A percentile compares a stretch with the other conserved stretches of the same genome.
phyloP scores from a whole-genome alignment of 2,797 vertebrate genomes.

The Apodemus agrarius region DNA sequence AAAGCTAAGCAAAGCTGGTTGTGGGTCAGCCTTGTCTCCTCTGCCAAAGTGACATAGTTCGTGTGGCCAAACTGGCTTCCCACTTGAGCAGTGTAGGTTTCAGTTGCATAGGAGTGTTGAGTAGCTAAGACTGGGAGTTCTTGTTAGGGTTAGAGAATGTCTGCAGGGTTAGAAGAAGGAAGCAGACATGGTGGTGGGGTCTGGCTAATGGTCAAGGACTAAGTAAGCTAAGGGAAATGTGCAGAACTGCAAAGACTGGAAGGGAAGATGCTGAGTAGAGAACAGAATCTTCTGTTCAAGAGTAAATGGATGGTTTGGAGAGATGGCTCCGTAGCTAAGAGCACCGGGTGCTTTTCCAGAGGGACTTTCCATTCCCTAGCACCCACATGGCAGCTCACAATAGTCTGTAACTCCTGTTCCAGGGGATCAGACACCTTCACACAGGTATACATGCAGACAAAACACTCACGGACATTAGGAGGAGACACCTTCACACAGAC shows the following conservation, averaged over 20 bases:
- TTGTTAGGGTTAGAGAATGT: neutral
- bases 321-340: neutral
- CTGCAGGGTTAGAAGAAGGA: neutral
- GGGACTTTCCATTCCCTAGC: neutral
- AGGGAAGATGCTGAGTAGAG: neutral
- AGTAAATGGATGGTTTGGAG: neutral
- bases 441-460: neutral
- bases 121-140: neutral
- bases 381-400: neutral
- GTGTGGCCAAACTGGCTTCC: neutral
- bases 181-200: neutral
- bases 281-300: neutral
- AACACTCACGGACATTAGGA: neutral
- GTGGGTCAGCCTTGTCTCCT: fast-evolving
- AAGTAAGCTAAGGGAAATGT: neutral
- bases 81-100: neutral
- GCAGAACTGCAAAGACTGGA: neutral
- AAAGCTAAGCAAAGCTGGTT: neutral
- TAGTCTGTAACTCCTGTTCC: neutral
- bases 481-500: too few species aligned
- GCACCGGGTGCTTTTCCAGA: neutral
- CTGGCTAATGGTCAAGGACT: neutral
- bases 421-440: neutral
- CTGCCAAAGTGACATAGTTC: neutral
- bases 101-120: neutral